Percentiles rank a stretch among this genome's conserved stretches.
Conservation (phyloP, 2,797 vertebrate species). For the Odontamblyopus lacepedii region DNA sequence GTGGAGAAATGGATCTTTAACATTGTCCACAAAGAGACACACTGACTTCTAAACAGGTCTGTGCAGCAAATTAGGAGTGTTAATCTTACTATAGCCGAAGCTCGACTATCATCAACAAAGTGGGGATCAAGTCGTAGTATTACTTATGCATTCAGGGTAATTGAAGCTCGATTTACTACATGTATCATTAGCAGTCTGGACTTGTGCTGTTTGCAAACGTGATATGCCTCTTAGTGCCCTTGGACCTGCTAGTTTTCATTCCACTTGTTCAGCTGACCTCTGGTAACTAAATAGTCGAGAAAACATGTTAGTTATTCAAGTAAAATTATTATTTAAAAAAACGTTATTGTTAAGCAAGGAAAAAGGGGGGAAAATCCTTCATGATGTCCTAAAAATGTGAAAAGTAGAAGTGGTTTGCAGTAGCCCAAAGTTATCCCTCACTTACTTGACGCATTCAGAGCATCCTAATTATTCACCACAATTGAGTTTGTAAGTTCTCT, state of each 20-base stretch:
- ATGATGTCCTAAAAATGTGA: too few relatives aligned
- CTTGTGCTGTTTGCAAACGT: constrained; percentile 49
- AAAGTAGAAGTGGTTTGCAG: too few relatives aligned
- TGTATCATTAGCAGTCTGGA: constrained; percentile 13
- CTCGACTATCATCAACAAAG: constrained; percentile 39
- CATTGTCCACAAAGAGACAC: not conserved
- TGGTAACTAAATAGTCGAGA: not conserved
- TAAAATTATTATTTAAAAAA: too few relatives aligned
- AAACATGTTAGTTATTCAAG: too few relatives aligned
- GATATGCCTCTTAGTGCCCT: constrained; percentile 46
- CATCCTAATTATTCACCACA: too few relatives aligned
- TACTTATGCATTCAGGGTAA: constrained; percentile 63
- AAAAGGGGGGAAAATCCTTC: too few relatives aligned
- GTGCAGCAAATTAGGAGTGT: not conserved
- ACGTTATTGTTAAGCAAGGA: too few relatives aligned
- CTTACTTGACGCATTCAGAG: too few relatives aligned
- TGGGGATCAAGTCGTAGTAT: constrained; percentile 58
- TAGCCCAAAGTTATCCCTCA: too few relatives aligned
- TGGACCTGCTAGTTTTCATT: constrained; percentile 17
- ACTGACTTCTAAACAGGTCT: too few relatives aligned
- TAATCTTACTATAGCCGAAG: constrained; percentile 9
- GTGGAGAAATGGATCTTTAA: not conserved
- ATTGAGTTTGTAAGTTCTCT: too few relatives aligned
- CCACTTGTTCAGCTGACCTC: constrained; percentile 21
- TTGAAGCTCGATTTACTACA: constrained; percentile 49